Evolutionary conservation across 2,888 invertebrate species (phyloP).

Genomic region (Cephus sareptanus): DNA sequence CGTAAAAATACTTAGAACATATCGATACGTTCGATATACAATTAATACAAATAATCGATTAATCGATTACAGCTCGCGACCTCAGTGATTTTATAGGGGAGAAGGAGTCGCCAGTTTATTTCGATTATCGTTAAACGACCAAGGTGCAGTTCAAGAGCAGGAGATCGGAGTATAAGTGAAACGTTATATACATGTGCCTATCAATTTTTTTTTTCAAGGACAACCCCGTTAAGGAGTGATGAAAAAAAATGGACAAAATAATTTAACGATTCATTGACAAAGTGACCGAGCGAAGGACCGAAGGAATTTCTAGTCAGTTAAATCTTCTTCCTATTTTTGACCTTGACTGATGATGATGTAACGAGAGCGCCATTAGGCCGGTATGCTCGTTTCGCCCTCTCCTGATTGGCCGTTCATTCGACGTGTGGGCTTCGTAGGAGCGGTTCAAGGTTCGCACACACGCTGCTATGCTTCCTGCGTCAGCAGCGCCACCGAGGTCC

Average conservation of each 20-base stretch:
- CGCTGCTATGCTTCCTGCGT: conserved; percentile 11
- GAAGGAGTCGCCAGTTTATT: not conserved
- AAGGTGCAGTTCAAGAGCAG: not conserved
- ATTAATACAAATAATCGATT: not conserved
- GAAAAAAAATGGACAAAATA: no score
- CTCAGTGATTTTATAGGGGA: not conserved
- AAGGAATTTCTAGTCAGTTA: not conserved
- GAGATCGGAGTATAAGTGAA: not conserved
- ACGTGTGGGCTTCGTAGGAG: conserved; percentile 10
- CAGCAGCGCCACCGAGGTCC: conserved; percentile 24
- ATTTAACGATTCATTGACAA: no score
- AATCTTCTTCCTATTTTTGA: not conserved
- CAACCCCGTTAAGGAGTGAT: no score
- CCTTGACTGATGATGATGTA: conserved; percentile 8
- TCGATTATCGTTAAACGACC: not conserved
- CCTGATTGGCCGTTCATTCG: conserved; percentile 12
- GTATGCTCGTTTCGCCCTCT: conserved; percentile 14
- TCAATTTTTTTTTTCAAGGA: no score
- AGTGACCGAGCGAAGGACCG: not conserved
- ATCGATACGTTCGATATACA: not conserved
- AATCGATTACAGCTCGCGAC: not conserved
- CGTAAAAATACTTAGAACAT: not conserved
- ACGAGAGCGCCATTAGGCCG: conserved; percentile 21
- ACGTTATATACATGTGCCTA: no score
- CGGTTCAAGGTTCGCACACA: conserved; percentile 27